Base-by-base conservation (phyloP, 2,797 vertebrate genomes). In the Acanthornis magna region DNA sequence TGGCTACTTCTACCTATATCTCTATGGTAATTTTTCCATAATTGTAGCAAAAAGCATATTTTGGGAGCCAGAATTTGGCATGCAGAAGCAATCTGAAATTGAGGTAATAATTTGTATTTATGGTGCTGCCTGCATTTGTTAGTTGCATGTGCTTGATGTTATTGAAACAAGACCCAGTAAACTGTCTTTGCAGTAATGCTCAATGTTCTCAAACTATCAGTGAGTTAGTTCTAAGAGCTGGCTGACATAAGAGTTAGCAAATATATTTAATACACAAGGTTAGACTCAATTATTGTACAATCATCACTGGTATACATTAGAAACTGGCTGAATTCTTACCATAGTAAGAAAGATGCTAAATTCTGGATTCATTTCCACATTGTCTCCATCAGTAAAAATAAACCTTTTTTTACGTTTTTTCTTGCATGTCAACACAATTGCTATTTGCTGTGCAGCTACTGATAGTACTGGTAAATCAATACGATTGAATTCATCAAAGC, bases 321-420 rank as follows among this genome's bases (percentile, higher is more conserved):
- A 79, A 80, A 62, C 4, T 27, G 30, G 42, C 5, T 32, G 32
- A 68, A 81, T 62, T 91, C 98, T 96, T 86, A 99, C 99, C 99
- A 99, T 99, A 45, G 99, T 99, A 36, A 99, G 98, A 97, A 99
- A 99, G 80, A 99, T 98, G 76, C 99, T 99, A 96, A 99, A 99
- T 97, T 99, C 99, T 10, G 99, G 98, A 87, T 99, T 99, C 98
- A 99, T 99, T 72, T 99, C 98, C 90, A 99, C 98, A 29, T 86
- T 98, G 95, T 99, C 99, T 76, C 99, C 99, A 92, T 99, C 99
- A 5, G 99, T 99, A 96, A 99, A 99, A 96, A 98, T 76, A 96
- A 99, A 99, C 91, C 77, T 98, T 93, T 98, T 99, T 76, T 98
- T 98, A 15, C 72, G 97, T 93, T 99, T 99, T 88, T 99, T 99